Evolutionary conservation across 2,113 vertebrate genomes (phyloP).

Genomic region (Eublepharis macularius): DNA sequence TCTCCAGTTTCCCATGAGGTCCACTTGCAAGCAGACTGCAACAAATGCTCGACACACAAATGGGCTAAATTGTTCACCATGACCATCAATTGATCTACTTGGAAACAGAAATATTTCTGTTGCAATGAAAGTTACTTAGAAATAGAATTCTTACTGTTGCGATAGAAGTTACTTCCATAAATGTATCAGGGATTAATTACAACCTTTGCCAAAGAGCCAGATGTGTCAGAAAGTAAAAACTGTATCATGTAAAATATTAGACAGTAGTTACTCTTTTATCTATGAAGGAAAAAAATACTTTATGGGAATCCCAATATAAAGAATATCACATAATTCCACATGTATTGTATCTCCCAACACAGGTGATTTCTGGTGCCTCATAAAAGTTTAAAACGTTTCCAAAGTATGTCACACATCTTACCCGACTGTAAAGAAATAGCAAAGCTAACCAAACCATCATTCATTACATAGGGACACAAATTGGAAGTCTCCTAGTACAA

Average conservation of each 20-base stretch:
- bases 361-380: neutral
- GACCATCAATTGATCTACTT: neutral
- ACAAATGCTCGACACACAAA: conserved; percentile 17
- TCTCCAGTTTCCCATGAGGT: conserved; percentile 6
- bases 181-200: neutral
- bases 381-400: neutral
- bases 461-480: neutral
- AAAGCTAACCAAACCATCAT: neutral
- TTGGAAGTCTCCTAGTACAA: neutral
- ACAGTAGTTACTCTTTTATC: neutral
- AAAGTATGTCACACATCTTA: neutral
- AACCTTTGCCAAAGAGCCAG: neutral
- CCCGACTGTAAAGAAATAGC: neutral
- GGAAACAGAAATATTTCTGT: neutral
- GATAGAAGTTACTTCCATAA: neutral
- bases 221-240: neutral
- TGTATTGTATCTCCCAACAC: neutral
- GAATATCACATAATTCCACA: too few species aligned
- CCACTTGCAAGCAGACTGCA: conserved; percentile 39
- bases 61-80: neutral
- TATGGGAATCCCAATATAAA: neutral
- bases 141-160: neutral
- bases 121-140: neutral
- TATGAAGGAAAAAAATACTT: neutral
- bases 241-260: neutral